A percentile compares a stretch with the other conserved stretches of the same genome.
Evolutionary conservation across 92 coral and sea anemone genomes (phyloP).

Genomic region (Paragorgia papillata): DNA sequence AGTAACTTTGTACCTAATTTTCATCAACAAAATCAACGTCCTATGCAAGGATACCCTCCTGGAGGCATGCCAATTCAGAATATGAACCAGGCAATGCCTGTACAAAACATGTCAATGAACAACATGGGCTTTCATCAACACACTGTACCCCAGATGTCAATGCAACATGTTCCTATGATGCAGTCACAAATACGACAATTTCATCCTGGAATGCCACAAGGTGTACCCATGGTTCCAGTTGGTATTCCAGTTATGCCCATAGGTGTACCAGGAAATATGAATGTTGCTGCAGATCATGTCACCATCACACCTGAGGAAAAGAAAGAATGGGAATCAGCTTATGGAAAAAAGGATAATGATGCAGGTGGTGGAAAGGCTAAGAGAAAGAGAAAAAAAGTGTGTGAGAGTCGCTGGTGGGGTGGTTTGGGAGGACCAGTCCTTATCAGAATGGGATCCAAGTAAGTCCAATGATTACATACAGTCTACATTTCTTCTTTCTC

Average conservation of each 20-base stretch:
- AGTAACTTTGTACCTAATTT: conserved; percentile 24
- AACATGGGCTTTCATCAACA: conserved; percentile 29
- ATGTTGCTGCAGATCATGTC: conserved; percentile 51
- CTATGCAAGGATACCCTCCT: conserved; percentile 35
- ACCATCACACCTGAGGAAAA: conserved; percentile 91
- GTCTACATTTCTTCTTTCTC: too few species aligned
- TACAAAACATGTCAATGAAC: conserved; percentile 23
- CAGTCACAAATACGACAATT: conserved; percentile 63
- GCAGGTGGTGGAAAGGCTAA: conserved; percentile 73
- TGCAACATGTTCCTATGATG: conserved; percentile 64
- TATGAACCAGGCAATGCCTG: conserved; percentile 5
- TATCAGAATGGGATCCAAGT: conserved; percentile 94
- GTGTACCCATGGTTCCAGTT: conserved; percentile 66
- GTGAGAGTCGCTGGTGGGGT: conserved; percentile 90
- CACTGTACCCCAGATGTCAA: conserved; percentile 44
- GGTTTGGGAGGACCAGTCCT: conserved; percentile 91
- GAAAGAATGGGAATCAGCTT: conserved; percentile 97
- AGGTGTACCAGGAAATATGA: conserved; percentile 45
- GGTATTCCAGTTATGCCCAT: conserved; percentile 65
- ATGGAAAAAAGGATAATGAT: conserved; percentile 70
- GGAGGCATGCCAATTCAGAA: conserved; percentile 15
- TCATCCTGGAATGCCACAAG: conserved; percentile 51
- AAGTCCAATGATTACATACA: background rate
- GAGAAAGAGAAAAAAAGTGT: conserved; percentile 76
- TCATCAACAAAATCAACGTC: conserved; percentile 48